Conservation (phyloP, 2,113 vertebrate species). For the Datnioides undecimradiatus region DNA sequence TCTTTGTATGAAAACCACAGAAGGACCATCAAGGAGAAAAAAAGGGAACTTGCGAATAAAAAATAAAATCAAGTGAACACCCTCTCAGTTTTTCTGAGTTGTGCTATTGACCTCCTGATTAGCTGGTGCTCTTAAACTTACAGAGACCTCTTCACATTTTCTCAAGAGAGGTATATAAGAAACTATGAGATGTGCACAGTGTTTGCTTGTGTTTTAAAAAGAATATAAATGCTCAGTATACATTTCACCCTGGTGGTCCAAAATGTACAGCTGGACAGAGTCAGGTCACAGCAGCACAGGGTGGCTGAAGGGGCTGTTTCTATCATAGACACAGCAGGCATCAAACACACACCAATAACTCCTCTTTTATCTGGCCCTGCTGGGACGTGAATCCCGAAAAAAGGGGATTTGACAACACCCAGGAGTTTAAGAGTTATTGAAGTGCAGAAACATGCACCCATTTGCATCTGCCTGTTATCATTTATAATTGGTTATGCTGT, state of each 20-base stretch:
- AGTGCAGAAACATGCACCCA: not conserved
- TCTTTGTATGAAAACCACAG: not conserved
- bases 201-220: not conserved
- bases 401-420: not conserved
- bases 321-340: conserved; percentile 29
- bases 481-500: not conserved
- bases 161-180: conserved; percentile 7
- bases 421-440: not conserved
- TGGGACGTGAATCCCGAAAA: conserved; percentile 11
- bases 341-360: conserved; percentile 30
- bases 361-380: conserved; percentile 3
- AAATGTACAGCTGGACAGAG: conserved; percentile 44
- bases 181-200: not conserved
- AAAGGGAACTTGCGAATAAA: not conserved
- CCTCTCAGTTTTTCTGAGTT: not conserved
- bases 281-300: conserved; percentile 33
- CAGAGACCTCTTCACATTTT: conserved; percentile 10
- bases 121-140: not conserved
- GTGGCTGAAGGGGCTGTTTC: conserved; percentile 9
- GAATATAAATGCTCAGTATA: conserved; percentile 22
- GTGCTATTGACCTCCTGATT: not conserved
- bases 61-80: not conserved
- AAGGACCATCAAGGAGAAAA: not conserved
- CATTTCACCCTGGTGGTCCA: conserved; percentile 40
- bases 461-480: conserved; percentile 5